Evolutionary conservation across 1,140 invertebrate species (phyloP), one percentile per base, ranked within the genome.

Genomic region (Lasioglossum albipes): DNA sequence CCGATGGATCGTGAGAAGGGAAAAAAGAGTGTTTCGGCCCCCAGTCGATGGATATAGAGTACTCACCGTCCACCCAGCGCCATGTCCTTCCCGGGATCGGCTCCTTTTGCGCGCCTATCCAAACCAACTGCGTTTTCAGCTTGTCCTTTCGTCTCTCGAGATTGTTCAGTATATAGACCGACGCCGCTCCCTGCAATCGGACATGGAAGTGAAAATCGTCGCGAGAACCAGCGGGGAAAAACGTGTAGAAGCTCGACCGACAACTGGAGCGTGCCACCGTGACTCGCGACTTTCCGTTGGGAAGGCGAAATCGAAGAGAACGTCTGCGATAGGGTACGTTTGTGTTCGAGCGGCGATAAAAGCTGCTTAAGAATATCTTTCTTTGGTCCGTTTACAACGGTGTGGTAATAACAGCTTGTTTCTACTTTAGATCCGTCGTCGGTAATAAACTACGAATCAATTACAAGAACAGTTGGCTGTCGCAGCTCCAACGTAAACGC

Each of bases 61-160:
- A 86, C 95, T 94, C 93, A 98, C 97, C 97, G 89, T 97, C 96
- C 27, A 98, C 96, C 97, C 97, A 98, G 92, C 96, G 96, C 97
- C 97, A 98, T 2, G 96, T 97, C 73, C 96, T 94, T 0, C 96
- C 96, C 0, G 96, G 97, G 52, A 97, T 94, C 16, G 97, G 97
- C 84, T 98, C 97, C 88, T 97, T 97, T 87, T 97, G 96, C 0
- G 97, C 97, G 1, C 98, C 97, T 57, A 98, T 97, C 98, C 98
- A 98, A 0, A 98, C 96, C 41, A 98, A 93, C 87, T 97, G 97
- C 0, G 97, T 97, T 90, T 97, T 97, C 13, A 98, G 88, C 66
- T 95, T 95, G 0, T 95, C 92, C 88, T 97, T 97, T 27, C 96
- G 93, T 71, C 97, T 93, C 86, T 98, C 97, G 65, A 98, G 92